Conservation (phyloP, 1,140 invertebrate species). For the Triops cancriformis region DNA sequence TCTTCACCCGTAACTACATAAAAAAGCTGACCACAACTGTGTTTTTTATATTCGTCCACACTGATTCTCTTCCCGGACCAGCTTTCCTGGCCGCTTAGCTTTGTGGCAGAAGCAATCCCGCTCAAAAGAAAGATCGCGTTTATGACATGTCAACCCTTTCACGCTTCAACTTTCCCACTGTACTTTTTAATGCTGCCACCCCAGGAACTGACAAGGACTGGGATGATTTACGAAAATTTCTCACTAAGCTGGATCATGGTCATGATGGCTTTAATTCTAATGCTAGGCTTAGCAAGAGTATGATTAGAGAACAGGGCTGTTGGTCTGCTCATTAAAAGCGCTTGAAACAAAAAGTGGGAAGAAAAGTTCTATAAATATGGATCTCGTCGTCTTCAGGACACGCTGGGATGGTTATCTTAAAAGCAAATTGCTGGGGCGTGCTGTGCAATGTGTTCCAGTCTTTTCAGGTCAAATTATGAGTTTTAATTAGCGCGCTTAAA, state of each 20-base stretch:
- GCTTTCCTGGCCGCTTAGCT: background rate
- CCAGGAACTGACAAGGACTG: too few relatives aligned
- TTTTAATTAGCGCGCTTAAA: background rate
- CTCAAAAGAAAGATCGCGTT: background rate
- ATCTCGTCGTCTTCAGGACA: background rate
- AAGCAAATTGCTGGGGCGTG: constrained; percentile 4
- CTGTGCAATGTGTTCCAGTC: constrained; percentile 8
- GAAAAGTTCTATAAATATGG: background rate
- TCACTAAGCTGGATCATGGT: too few relatives aligned
- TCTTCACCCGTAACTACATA: background rate
- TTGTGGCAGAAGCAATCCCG: background rate
- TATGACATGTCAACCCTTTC: constrained; percentile 10
- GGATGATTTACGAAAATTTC: too few relatives aligned
- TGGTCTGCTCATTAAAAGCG: too few relatives aligned
- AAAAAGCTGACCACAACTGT: background rate
- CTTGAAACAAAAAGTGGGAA: background rate
- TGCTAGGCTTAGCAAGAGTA: too few relatives aligned
- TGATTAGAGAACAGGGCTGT: too few relatives aligned
- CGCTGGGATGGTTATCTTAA: background rate
- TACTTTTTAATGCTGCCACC: background rate
- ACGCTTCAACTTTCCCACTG: constrained; percentile 1
- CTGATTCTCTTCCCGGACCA: background rate
- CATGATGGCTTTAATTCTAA: too few relatives aligned
- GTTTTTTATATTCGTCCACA: background rate
- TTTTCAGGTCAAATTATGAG: background rate